phyloP scores from a whole-genome alignment of 2,888 invertebrate genomes.

The Lepidocyrtoides sp. region DNA sequence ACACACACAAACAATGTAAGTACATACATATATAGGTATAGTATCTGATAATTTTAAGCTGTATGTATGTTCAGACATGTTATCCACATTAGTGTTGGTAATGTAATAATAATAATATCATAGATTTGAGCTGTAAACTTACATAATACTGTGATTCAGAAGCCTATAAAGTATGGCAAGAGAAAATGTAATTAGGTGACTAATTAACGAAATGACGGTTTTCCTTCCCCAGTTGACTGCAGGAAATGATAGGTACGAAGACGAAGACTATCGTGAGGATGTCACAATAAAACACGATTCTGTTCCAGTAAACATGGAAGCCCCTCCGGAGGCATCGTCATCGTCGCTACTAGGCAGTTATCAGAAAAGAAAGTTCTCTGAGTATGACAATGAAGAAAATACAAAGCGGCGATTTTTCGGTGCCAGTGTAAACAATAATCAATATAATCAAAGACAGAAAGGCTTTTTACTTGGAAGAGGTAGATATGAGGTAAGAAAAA shows the following conservation, averaged over 20 bases:
- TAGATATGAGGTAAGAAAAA: neutral
- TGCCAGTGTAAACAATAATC: neutral
- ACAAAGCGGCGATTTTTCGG: neutral
- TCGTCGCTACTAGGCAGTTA: neutral
- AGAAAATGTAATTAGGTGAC: conserved; percentile 38
- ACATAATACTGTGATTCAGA: neutral
- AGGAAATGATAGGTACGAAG: conserved; percentile 4
- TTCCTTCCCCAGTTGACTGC: conserved; percentile 41
- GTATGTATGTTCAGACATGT: no score
- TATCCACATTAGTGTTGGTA: no score
- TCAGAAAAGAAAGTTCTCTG: neutral
- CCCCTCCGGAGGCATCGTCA: neutral
- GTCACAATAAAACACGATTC: neutral
- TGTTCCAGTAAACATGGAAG: conserved; percentile 23
- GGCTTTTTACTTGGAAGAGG: neutral
- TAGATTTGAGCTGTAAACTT: neutral
- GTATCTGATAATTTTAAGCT: no score
- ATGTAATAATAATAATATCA: neutral
- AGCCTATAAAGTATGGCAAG: neutral
- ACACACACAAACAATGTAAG: no score
- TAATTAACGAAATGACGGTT: conserved; percentile 49
- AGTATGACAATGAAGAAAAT: neutral
- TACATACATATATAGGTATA: no score
- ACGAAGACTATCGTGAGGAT: neutral
- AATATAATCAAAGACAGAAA: neutral